Base-by-base conservation (phyloP, 2,113 vertebrate genomes). In the Zapornia atra region DNA sequence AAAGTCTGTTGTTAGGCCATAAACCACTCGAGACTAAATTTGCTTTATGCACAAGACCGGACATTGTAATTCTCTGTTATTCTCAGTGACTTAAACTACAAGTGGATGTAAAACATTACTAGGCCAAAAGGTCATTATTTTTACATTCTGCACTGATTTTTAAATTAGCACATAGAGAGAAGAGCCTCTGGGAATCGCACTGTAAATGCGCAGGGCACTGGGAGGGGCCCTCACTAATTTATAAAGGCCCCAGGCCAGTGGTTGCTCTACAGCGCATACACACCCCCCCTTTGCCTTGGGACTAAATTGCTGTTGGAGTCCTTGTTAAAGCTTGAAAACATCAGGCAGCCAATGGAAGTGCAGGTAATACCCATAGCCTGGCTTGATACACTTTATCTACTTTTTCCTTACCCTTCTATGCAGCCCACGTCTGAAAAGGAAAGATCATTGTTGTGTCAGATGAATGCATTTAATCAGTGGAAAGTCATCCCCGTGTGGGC, bases 61-160 rank as follows among this genome's bases (percentile, higher is more conserved):
- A 75, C 1, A 1, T 68, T 69, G 25, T 92, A 83, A 72, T 93
- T 93, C 76, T 76, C 42, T 48, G 1, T 86, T 91, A 71, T 78
- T 86, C 64, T 75, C 60, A 53, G 8, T 86, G 50, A 78, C 40
- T 88, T 86, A 56, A 86, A 70, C 29, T 77, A 10, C 15, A 68
- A 80, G 42, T 28, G 20, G 88, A 70, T 87, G 15, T 89, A 82
- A 84, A 94, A 79, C 82, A 81, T 63, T 71, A 53, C 72, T 53
- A 40, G 57, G 54, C 22, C 40, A 29, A 60, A 84, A 81, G 83
- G 65, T 90, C 48, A 50, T 79, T 64, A 57, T 86, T 82, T 83
- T 72, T 79, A 82, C 21, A 29, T 70, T 91, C 46, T 82, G 13
- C 18, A 38, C 76, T 77, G 66, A 63, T 86, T 93, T 93, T 90